Percentiles rank a stretch among this genome's conserved stretches.
These are phyloP conservation scores for Barnardius zonarius DNA, from an alignment of 2,113 vertebrate species.

Conservation along the genomic window DNA sequence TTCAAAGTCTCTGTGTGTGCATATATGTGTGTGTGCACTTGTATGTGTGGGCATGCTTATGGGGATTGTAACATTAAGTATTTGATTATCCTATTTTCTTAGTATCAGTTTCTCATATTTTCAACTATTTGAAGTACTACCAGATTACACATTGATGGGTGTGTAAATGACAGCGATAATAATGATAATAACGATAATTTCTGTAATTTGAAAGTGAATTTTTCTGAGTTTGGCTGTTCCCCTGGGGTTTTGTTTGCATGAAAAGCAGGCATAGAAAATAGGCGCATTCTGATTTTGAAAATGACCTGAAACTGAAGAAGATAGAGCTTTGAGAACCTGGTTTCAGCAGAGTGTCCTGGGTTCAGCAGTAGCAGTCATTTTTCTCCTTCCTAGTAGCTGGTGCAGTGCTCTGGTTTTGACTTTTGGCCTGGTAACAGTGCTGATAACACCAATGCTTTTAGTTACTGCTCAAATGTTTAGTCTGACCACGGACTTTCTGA, in stretches of 20 bases:
- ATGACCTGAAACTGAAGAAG: background rate
- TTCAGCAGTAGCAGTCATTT: too few relatives aligned
- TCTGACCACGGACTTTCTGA: too few relatives aligned
- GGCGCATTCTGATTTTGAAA: background rate
- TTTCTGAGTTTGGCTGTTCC: background rate
- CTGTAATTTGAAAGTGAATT: background rate
- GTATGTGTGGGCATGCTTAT: rapidly evolving
- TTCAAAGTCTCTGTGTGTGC: background rate
- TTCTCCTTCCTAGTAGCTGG: too few relatives aligned
- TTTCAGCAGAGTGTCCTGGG: background rate
- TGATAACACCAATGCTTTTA: too few relatives aligned
- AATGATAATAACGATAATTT: conserved; percentile 16
- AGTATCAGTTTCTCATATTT: background rate
- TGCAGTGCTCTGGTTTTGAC: too few relatives aligned
- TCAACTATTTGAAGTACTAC: background rate
- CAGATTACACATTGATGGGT: background rate
- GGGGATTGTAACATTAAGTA: background rate
- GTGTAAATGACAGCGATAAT: background rate
- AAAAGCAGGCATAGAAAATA: background rate
- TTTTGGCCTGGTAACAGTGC: too few relatives aligned
- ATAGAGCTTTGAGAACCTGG: background rate
- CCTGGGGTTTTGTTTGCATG: background rate
- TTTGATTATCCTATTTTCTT: background rate
- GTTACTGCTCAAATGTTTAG: too few relatives aligned
- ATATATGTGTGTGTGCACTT: background rate